These are phyloP conservation scores for Buathra laborator DNA, from an alignment of 2,888 invertebrate genomes.

Conservation along the genomic window DNA sequence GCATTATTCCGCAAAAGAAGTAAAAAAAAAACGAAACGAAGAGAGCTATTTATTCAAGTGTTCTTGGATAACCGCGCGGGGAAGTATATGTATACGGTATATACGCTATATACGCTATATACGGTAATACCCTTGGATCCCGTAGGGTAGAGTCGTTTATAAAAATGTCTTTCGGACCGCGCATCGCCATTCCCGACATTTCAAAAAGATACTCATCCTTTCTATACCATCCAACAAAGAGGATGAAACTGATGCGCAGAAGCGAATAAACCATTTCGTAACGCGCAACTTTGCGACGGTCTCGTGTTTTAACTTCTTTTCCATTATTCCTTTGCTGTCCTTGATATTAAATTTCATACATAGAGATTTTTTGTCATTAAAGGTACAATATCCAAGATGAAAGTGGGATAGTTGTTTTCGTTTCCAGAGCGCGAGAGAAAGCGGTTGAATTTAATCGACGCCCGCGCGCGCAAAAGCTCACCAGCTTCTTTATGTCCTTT, in stretches of 20 bases:
- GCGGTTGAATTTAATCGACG: slow-evolving; percentile 64
- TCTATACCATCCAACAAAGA: slow-evolving; percentile 26
- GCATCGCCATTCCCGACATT: neutral
- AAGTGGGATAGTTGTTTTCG: slow-evolving; percentile 38
- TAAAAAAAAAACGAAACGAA: slow-evolving; percentile 34
- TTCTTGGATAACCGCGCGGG: slow-evolving; percentile 36
- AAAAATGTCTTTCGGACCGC: slow-evolving; percentile 52
- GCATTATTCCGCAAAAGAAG: slow-evolving; percentile 52
- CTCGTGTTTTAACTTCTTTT: neutral
- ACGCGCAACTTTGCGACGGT: slow-evolving; percentile 1
- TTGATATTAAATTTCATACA: slow-evolving; percentile 51
- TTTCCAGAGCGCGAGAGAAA: slow-evolving; percentile 25
- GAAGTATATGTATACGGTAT: slow-evolving; percentile 5
- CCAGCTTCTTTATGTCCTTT: slow-evolving; percentile 57
- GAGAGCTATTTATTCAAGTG: slow-evolving; percentile 60
- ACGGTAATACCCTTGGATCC: slow-evolving; percentile 3
- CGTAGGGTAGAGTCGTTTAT: slow-evolving; percentile 50
- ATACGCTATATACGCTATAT: slow-evolving; percentile 20
- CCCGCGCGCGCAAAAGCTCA: slow-evolving; percentile 49
- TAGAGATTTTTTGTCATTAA: slow-evolving; percentile 43
- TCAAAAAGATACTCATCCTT: slow-evolving; percentile 19
- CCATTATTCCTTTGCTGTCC: neutral
- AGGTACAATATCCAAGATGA: slow-evolving; percentile 54
- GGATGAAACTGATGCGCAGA: slow-evolving; percentile 33
- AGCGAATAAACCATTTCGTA: slow-evolving; percentile 10